These are phyloP conservation scores for Drosophila gaucha DNA, from an alignment of 2,888 invertebrate genomes.

Conservation along the genomic window DNA sequence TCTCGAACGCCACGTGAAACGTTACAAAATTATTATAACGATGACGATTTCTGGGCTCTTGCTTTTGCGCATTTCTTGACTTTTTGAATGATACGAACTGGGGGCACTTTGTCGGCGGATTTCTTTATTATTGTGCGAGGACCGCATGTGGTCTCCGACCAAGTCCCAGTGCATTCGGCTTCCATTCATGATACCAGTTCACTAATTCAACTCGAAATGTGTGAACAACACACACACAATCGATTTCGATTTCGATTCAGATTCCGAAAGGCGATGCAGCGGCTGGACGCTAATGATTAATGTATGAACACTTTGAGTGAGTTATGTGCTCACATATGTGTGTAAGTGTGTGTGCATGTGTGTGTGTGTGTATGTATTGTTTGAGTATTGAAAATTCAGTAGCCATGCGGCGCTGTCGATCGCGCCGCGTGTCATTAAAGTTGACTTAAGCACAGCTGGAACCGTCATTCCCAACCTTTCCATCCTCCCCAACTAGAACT, in stretches of 20 bases:
- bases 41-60: slow-evolving; percentile 64
- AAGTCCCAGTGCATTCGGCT: slow-evolving; percentile 30
- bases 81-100: slow-evolving; percentile 50
- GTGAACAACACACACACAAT: slow-evolving; percentile 74
- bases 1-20: slow-evolving; percentile 72
- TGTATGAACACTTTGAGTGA: slow-evolving; percentile 68
- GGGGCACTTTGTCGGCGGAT: slow-evolving; percentile 67
- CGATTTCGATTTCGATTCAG: slow-evolving; percentile 16
- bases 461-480: slow-evolving; percentile 32
- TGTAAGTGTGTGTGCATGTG: background rate
- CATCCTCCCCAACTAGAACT: slow-evolving; percentile 15
- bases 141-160: slow-evolving; percentile 59
- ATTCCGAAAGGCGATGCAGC: slow-evolving; percentile 9
- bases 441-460: slow-evolving; percentile 78
- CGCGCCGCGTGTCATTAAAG: slow-evolving; percentile 77
- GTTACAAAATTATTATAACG: slow-evolving; percentile 78
- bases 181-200: slow-evolving; percentile 69
- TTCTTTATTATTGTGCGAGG: slow-evolving; percentile 73
- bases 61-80: slow-evolving; percentile 73
- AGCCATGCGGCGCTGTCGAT: slow-evolving; percentile 74
- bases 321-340: slow-evolving; percentile 30
- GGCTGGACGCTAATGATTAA: slow-evolving; percentile 69
- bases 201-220: slow-evolving; percentile 78
- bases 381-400: slow-evolving; percentile 58
- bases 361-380: slow-evolving; percentile 17